Conservation (phyloP, 2,113 vertebrate species). For the Tautogolabrus adspersus region DNA sequence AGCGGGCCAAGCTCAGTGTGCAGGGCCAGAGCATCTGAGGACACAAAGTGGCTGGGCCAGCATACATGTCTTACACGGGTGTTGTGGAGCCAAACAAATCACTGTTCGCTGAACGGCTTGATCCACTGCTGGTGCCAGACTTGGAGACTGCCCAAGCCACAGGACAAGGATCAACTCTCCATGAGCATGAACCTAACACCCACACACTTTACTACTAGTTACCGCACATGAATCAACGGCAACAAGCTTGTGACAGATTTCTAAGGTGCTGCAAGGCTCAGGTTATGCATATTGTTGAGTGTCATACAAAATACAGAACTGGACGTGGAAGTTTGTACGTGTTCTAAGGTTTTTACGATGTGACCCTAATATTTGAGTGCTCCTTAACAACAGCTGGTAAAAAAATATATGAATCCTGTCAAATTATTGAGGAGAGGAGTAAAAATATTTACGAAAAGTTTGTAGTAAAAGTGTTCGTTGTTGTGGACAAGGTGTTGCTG, state of each 20-base stretch:
- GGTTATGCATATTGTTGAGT: conserved; percentile 38
- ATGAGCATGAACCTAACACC: conserved; percentile 64
- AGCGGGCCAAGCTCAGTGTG: conserved; percentile 46
- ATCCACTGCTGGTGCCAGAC: conserved; percentile 65
- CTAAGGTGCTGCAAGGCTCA: conserved; percentile 17
- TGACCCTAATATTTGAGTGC: conserved; percentile 51
- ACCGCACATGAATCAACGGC: conserved; percentile 64
- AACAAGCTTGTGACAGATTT: conserved; percentile 57
- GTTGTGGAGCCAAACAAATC: conserved; percentile 75
- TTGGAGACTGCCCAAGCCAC: conserved; percentile 73
- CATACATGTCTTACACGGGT: conserved; percentile 71
- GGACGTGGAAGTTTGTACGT: conserved; percentile 43
- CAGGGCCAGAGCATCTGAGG: conserved; percentile 65
- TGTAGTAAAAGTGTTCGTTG: conserved; percentile 32
- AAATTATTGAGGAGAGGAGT: conserved; percentile 22
- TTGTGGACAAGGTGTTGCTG: conserved; percentile 16
- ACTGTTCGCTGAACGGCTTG: conserved; percentile 65
- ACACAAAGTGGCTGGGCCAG: conserved; percentile 69
- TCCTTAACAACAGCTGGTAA: conserved; percentile 25
- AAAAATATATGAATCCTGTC: conserved; percentile 27
- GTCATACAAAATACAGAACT: conserved; percentile 33
- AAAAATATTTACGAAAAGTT: conserved; percentile 50
- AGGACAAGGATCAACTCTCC: conserved; percentile 76
- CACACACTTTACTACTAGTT: conserved; percentile 65
- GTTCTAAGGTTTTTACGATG: conserved; percentile 38